These are phyloP conservation scores for Smutsia gigantea DNA, from an alignment of 2,797 vertebrate genomes.

Conservation along the genomic window DNA sequence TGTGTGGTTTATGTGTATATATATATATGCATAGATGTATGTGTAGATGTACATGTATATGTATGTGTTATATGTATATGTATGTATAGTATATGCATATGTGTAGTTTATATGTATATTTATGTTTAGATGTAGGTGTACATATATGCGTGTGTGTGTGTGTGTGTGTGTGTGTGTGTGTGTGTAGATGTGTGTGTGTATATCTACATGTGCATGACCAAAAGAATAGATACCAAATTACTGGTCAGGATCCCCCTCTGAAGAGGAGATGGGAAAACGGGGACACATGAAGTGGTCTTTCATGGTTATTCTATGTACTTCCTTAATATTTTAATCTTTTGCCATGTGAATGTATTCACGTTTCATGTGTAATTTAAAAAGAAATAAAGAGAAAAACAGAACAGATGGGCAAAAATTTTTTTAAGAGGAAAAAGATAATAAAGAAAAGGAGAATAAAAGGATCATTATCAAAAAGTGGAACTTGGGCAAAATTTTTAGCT, in stretches of 20 bases:
- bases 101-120: no score
- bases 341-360: neutral
- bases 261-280: neutral
- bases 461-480: neutral
- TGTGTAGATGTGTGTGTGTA: no score
- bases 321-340: neutral
- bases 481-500: neutral
- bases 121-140: neutral
- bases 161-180: no score
- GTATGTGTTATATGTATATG: neutral
- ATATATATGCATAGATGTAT: neutral
- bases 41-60: neutral
- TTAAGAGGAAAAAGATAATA: neutral
- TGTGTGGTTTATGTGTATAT: neutral
- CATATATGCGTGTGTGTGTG: no score
- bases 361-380: constrained; percentile 21
- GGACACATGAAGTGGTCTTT: neutral
- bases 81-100: neutral
- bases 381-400: neutral
- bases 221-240: neutral
- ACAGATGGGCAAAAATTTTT: neutral
- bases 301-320: neutral
- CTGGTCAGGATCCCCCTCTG: neutral
- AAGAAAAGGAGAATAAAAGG: neutral
- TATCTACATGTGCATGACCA: neutral